phyloP scores from a whole-genome alignment of 2,888 invertebrate species.

The Scaptodrosophila latifasciaeformis region DNA sequence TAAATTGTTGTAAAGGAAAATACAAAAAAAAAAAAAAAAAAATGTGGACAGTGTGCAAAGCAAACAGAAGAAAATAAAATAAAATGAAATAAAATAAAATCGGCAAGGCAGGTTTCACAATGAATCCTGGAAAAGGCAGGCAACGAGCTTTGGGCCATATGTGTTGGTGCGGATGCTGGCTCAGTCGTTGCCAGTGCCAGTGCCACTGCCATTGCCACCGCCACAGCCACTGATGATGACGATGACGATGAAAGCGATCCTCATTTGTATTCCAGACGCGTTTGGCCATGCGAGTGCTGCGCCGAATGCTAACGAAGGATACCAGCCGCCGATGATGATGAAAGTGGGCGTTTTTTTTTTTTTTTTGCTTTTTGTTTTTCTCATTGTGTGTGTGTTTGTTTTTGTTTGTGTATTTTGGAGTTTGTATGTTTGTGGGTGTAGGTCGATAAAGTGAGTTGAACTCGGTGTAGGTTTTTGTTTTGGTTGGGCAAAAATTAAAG shows the following conservation, averaged over 20 bases:
- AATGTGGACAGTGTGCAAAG: too few relatives aligned
- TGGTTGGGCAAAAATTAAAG: constrained; percentile 54
- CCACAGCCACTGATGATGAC: constrained; percentile 15
- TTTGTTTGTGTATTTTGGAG: constrained; percentile 7
- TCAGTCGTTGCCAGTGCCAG: constrained; percentile 20
- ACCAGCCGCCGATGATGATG: constrained; percentile 46
- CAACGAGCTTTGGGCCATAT: too few relatives aligned
- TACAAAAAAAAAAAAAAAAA: constrained; percentile 27
- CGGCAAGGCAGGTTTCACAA: constrained; percentile 13
- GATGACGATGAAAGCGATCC: constrained; percentile 60
- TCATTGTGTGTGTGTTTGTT: constrained; percentile 7
- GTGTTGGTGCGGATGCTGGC: constrained; percentile 49
- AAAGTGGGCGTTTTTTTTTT: constrained; percentile 51
- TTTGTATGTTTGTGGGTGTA: constrained; percentile 28
- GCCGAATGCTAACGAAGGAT: constrained; percentile 57
- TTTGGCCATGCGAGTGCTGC: constrained; percentile 51
- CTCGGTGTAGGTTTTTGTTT: constrained; percentile 22
- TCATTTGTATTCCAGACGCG: constrained; percentile 75
- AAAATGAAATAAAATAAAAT: constrained; percentile 27
- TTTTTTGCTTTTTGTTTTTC: too few relatives aligned
- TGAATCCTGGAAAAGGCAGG: not conserved
- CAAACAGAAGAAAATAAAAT: too few relatives aligned
- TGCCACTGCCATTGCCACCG: constrained; percentile 38
- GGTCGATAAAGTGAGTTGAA: constrained; percentile 44
- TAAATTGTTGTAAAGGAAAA: too few relatives aligned